A percentile compares a stretch with the other conserved stretches of the same genome.
Conservation (phyloP, 1,140 invertebrate genomes). For the Megalonaias nervosa region DNA sequence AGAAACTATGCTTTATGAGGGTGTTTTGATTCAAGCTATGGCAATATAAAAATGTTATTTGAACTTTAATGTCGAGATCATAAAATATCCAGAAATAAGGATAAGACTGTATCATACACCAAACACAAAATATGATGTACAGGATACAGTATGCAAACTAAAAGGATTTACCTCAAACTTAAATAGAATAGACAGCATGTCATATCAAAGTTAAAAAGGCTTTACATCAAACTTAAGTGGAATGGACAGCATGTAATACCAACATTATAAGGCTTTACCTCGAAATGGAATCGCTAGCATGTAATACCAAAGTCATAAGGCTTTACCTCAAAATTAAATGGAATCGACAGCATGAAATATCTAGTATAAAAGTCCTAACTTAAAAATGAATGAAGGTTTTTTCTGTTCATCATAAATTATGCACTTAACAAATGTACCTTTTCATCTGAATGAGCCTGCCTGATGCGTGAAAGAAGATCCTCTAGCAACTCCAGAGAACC, state of each 20-base stretch:
- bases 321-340: no score
- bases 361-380: background rate
- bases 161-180: no score
- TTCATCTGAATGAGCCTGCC: slow-evolving; percentile 57
- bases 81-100: no score
- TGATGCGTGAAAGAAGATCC: slow-evolving; percentile 49
- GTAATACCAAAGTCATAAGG: background rate
- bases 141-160: no score
- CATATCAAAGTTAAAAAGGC: background rate
- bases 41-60: no score
- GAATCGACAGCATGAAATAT: background rate
- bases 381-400: background rate
- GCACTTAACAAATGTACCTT: slow-evolving; percentile 42
- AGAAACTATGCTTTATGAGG: no score
- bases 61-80: no score
- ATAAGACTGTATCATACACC: no score
- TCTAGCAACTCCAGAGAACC: slow-evolving; percentile 48
- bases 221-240: background rate
- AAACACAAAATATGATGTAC: no score
- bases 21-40: no score
- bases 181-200: no score
- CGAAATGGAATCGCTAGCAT: background rate
- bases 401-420: background rate
- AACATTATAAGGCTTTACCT: no score
- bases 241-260: background rate